Evolutionary conservation across 2,797 vertebrate species (phyloP).

Genomic region (Argyrosomus regius): DNA sequence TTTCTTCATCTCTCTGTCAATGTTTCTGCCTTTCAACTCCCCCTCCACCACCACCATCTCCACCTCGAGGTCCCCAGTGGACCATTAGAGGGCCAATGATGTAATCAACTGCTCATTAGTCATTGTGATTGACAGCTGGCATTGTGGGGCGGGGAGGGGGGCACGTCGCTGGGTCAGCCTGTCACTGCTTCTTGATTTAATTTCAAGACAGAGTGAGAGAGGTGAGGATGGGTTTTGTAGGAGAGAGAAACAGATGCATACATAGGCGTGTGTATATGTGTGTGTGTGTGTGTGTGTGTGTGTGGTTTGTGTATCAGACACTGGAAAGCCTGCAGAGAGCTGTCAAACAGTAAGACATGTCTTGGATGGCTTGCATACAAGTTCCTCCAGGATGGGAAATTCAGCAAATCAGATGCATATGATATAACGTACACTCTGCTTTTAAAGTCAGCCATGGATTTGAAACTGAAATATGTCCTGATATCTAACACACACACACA

Average conservation of each 20-base stretch:
- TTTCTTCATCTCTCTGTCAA: constrained; percentile 32
- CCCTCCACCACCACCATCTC: background rate
- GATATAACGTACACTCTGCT: background rate
- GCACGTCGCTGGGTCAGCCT: constrained; percentile 31
- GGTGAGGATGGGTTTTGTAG: background rate
- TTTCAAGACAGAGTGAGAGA: constrained; percentile 48
- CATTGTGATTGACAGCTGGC: constrained; percentile 78
- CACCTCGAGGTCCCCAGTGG: constrained; percentile 51
- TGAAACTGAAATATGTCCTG: background rate
- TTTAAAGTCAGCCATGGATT: background rate
- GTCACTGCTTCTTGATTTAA: constrained; percentile 62
- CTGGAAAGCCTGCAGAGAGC: background rate
- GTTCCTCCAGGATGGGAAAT: background rate
- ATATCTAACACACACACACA: background rate
- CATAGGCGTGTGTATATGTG: background rate
- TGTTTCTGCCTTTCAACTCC: constrained; percentile 7
- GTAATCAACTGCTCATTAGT: constrained; percentile 79
- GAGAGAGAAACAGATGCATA: constrained; percentile 36
- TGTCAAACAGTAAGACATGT: constrained; percentile 9
- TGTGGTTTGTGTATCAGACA: constrained; percentile 2
- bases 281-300: constrained; percentile 19
- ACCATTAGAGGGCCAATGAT: constrained; percentile 71
- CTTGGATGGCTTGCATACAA: background rate
- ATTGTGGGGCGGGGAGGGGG: constrained; percentile 22
- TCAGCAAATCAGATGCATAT: background rate